phyloP scores from a whole-genome alignment of 2,113 vertebrate genomes.

The Prinia subflava region DNA sequence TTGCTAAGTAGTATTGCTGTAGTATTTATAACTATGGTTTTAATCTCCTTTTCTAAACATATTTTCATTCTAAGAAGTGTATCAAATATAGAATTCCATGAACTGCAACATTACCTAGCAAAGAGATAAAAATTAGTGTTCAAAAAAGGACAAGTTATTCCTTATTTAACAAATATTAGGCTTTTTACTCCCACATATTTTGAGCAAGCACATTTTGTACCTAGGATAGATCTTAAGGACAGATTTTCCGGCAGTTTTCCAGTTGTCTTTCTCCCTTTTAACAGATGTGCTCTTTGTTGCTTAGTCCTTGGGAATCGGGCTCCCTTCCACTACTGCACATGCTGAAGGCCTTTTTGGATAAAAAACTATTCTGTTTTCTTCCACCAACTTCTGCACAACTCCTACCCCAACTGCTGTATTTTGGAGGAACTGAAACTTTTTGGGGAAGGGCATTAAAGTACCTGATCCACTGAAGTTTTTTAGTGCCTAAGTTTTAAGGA shows the following conservation, averaged over 20 bases:
- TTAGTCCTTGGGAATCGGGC: neutral
- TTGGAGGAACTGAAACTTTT: neutral
- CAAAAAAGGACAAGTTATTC: neutral
- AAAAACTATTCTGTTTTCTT: neutral
- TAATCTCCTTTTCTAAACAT: neutral
- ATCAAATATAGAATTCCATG: neutral
- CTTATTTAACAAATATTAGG: neutral
- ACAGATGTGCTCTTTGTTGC: neutral
- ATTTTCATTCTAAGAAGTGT: neutral
- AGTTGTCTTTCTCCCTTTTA: neutral
- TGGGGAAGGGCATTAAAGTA: neutral
- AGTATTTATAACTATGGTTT: neutral
- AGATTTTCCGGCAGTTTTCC: neutral
- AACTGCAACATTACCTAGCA: neutral
- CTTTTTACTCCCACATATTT: neutral
- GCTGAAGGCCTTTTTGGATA: neutral
- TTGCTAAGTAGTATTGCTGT: neutral
- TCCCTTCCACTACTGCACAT: neutral
- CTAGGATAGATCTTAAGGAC: slow-evolving; percentile 1
- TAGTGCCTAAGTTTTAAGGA: neutral
- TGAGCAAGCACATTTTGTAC: slow-evolving; percentile 4
- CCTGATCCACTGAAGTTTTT: neutral
- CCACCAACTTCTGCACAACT: neutral
- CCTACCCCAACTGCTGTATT: neutral
- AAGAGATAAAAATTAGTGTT: neutral